Base-by-base conservation (phyloP, 2,797 vertebrate species). In the Enteromius afrohamiltoni region DNA sequence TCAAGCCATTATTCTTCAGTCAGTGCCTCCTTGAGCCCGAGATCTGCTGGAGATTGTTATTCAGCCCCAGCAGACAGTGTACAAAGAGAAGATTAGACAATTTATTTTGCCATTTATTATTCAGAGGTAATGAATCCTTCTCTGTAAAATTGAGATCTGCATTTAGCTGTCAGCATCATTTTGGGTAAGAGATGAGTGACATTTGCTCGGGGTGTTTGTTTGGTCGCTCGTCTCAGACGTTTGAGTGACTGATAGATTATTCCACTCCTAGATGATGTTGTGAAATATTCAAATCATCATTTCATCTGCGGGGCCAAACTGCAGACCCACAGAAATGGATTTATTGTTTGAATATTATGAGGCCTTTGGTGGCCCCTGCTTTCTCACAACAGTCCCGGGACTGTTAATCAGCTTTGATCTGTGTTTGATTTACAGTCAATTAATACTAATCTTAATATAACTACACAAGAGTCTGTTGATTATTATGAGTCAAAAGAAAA, bases 131-230 rank as follows among this genome's bases (percentile, higher is more conserved):
- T 93, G 91, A 91, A 92, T 93, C 92, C 89, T 92, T 84, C 47
- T 89, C 87, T 89, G 88, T 89, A 93, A 93, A 93, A 92, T 83
- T 88, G 90, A 93, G 90, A 89, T 93, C 89, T 93, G 87, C 92
- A 92, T 94, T 94, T 94, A 93, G 88, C 93, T 95, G 94, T 94
- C 95, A 94, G 90, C 89, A 92, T 88, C 92, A 92, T 90, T 95
- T 95, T 93, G 89, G 86, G 79, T 92, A 90, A 92, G 89, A 89
- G 88, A 90, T 94, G 94, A 95, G 88, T 95, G 94, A 95, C 94
- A 93, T 93, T 92, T 87, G 90, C 88, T 86, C 83, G 40, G 58
- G 71, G 87, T 86, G 91, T 92, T 89, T 93, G 91, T 94, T 87
- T 86, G 86, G 89, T 93, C 91, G 90, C 89, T 91, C 93, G 91